Percentiles rank a stretch among this genome's conserved stretches.
These are phyloP conservation scores for Beris chalybata DNA, from an alignment of 2,888 invertebrate species.

Conservation along the genomic window DNA sequence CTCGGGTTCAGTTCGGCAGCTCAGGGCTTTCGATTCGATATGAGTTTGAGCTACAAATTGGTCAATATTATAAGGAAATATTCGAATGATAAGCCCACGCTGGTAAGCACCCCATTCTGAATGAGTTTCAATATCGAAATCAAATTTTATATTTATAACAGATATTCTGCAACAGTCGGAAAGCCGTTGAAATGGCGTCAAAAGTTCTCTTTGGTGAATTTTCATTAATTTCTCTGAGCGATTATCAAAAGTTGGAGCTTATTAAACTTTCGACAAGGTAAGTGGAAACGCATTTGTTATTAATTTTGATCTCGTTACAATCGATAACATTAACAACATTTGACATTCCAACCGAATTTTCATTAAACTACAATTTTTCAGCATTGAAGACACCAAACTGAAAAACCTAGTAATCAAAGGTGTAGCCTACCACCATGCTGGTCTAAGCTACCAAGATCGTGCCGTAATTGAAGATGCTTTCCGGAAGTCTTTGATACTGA, in stretches of 20 bases:
- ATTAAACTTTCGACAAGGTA: constrained; percentile 58
- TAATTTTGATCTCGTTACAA: too few relatives aligned
- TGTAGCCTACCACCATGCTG: constrained; percentile 79
- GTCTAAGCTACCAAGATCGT: constrained; percentile 68
- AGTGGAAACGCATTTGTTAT: not conserved
- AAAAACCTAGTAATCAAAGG: constrained; percentile 63
- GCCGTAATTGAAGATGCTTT: constrained; percentile 68
- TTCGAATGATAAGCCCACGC: constrained; percentile 72
- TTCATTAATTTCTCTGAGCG: constrained; percentile 32
- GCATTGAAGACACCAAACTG: constrained; percentile 49
- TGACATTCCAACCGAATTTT: too few relatives aligned
- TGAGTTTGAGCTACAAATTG: constrained; percentile 75
- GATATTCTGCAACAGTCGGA: constrained; percentile 79
- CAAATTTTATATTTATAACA: constrained; percentile 46
- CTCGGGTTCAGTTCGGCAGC: constrained; percentile 66
- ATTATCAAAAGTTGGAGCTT: constrained; percentile 55
- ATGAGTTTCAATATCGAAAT: not conserved
- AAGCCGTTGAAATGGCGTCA: constrained; percentile 71
- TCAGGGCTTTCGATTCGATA: constrained; percentile 74
- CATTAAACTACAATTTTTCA: constrained; percentile 18
- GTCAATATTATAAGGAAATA: constrained; percentile 69
- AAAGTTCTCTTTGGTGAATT: constrained; percentile 56
- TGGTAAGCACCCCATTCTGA: constrained; percentile 55
- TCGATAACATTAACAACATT: too few relatives aligned
- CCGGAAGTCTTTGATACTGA: constrained; percentile 65